Base-by-base conservation (phyloP, 1,140 invertebrate species). In the Pissodes strobi region DNA sequence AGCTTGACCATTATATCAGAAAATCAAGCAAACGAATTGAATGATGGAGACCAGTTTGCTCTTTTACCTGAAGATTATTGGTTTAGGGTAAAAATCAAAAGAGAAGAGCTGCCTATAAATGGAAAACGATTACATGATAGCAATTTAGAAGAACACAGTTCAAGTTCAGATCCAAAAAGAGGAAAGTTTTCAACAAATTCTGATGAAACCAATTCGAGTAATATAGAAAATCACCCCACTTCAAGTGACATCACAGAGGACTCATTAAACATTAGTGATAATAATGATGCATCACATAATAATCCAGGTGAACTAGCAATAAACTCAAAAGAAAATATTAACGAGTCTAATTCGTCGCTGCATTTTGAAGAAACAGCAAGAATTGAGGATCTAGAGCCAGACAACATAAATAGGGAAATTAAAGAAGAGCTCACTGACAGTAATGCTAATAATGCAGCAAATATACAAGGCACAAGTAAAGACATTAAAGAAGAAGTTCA, bases 31-130 rank as follows among this genome's bases (percentile, higher is more conserved):
- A 30, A 64, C 34, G 56, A 69, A 48, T 37, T 72, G 21, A 64
- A 57, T 13, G 66, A 71, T 69, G 71, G 67, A 17, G 69, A 71
- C 63, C 70, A 65, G 30, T 72, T 72, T 69, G 61, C 64, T 6
- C 55, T 72, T 27, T 61, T 72, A 19, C 69, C 71, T 27, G 69
- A 72, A 45, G 18, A 17, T 38, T 66, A 19, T 21, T 66, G 64
- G 64, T 66, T 60, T 53, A 41, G 30, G 30, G 25, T 53, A 4
- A 60, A 55, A 38, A 39, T 58, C 5, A 37, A 25, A 8, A 46
- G 45, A 13, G 41, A 56, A 46, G 9, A 62, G 8, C 21, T 18
- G 38, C 1, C 10, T 25, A 15, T 23, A 23, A 43, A 56, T 43
- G 53, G 39, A n/a, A 56, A 37, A 19, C 13, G 17, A 19, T 19